Evolutionary conservation across 2,888 invertebrate species (phyloP).

Genomic region (Onthophagus sagittarius): DNA sequence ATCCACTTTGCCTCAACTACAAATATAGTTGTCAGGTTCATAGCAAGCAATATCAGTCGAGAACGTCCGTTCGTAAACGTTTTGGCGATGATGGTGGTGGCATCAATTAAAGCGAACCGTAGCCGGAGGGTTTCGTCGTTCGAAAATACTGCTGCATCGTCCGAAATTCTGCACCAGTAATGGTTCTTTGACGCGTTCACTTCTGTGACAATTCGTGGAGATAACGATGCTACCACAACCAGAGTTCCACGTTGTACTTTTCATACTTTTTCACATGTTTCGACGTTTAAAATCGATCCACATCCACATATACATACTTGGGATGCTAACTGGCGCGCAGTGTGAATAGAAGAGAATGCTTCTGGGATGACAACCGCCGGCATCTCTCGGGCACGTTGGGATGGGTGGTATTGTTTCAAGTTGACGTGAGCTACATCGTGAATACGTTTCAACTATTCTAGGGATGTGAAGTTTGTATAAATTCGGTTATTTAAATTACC

Average conservation of each 20-base stretch:
- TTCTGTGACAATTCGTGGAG: background rate
- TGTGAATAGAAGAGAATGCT: background rate
- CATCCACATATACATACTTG: background rate
- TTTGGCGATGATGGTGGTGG: background rate
- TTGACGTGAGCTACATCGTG: background rate
- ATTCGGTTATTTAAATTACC: background rate
- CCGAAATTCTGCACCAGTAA: background rate
- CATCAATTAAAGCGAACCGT: background rate
- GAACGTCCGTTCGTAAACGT: background rate
- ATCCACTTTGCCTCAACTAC: background rate
- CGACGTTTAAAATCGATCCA: background rate
- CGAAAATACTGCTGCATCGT: background rate
- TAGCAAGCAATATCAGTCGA: background rate
- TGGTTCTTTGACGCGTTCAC: background rate
- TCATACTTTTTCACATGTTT: background rate
- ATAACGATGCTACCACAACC: background rate
- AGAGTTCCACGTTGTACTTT: background rate
- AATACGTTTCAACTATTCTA: background rate
- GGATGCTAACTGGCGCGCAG: background rate
- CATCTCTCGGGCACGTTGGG: background rate
- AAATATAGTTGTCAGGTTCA: background rate
- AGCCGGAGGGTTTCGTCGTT: background rate
- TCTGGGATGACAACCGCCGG: background rate
- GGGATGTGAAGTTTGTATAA: background rate
- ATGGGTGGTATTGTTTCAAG: background rate